Percentiles rank a stretch among this genome's conserved stretches.
Evolutionary conservation across 2,888 invertebrate genomes (phyloP).

Genomic region (Papilio protenor): DNA sequence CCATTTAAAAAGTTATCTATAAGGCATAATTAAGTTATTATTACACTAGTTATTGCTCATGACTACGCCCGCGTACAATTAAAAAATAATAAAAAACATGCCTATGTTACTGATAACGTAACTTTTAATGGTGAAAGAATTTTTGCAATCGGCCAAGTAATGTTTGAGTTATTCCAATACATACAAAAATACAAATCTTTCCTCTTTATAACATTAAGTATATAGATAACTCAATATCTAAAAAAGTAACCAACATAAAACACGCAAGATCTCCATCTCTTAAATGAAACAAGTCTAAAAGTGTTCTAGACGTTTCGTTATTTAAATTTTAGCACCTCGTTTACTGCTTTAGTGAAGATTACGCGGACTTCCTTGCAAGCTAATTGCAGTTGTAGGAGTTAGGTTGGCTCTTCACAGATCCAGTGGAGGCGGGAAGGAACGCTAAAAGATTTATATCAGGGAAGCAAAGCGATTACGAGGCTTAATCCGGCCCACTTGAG

Average conservation of each 20-base stretch:
- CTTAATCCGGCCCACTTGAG: constrained; percentile 58
- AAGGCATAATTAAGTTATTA: not conserved
- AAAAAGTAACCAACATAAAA: not conserved
- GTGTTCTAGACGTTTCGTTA: constrained; percentile 51
- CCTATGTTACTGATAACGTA: too few relatives aligned
- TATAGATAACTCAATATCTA: not conserved
- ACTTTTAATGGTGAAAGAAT: too few relatives aligned
- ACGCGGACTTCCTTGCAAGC: constrained; percentile 67
- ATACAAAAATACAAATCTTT: too few relatives aligned
- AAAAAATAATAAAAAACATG: too few relatives aligned
- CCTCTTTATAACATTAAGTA: too few relatives aligned
- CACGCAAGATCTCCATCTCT: not conserved
- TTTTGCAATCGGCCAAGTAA: too few relatives aligned
- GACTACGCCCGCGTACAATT: too few relatives aligned
- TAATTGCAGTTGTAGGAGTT: constrained; percentile 82
- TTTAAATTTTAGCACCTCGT: constrained; percentile 65
- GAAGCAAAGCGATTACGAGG: constrained; percentile 63
- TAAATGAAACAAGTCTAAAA: constrained; percentile 48
- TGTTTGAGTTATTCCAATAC: too few relatives aligned
- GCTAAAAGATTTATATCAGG: constrained; percentile 82
- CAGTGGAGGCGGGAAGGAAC: constrained; percentile 74
- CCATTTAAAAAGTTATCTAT: not conserved
- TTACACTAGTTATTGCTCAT: too few relatives aligned
- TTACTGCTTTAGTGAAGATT: constrained; percentile 68
- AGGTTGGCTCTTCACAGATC: constrained; percentile 68